Evolutionary conservation across 2,113 vertebrate genomes (phyloP).

Genomic region (Corythornis madagascariensis): DNA sequence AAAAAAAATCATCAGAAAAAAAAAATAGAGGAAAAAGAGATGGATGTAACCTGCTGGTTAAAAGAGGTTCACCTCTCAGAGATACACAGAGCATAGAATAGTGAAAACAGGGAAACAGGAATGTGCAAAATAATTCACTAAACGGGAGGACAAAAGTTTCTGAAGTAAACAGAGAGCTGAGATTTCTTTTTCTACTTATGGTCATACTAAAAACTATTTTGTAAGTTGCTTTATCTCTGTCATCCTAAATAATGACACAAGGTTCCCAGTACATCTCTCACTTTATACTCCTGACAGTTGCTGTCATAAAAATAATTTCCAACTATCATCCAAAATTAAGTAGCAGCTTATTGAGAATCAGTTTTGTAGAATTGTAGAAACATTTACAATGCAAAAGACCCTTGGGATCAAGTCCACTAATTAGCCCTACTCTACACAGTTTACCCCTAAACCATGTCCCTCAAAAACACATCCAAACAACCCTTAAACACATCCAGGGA

Average conservation of each 20-base stretch:
- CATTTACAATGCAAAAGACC: too few relatives aligned
- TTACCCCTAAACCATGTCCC: too few relatives aligned
- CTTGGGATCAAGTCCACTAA: too few relatives aligned
- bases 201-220: background rate
- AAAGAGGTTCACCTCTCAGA: background rate
- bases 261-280: background rate
- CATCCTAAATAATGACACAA: background rate
- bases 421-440: too few relatives aligned
- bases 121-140: background rate
- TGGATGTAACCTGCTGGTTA: background rate
- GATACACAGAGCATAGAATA: background rate
- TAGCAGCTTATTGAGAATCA: background rate
- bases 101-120: background rate
- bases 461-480: too few relatives aligned
- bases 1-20: background rate
- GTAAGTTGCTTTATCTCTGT: background rate
- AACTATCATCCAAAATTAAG: background rate
- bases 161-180: background rate
- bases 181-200: background rate
- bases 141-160: background rate
- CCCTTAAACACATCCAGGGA: too few relatives aligned
- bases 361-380: background rate
- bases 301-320: background rate
- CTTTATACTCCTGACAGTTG: background rate
- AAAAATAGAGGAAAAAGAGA: background rate